These are phyloP conservation scores for Pyrochroa serraticornis DNA, from an alignment of 2,888 invertebrate species.

Conservation along the genomic window DNA sequence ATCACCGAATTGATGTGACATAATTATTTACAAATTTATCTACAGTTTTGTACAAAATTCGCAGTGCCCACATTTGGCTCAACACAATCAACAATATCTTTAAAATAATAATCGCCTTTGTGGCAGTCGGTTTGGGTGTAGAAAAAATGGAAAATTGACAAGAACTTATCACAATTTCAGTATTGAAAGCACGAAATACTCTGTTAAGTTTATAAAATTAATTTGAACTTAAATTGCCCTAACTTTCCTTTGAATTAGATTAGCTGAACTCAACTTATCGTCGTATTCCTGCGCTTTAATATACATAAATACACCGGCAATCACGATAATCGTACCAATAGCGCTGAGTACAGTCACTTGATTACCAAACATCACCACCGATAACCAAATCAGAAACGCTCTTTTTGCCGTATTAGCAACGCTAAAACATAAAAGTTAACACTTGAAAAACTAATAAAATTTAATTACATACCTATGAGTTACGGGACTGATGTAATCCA, in stretches of 20 bases:
- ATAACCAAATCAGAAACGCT: conserved; percentile 79
- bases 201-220: no score
- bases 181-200: conserved; percentile 1
- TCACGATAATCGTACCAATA: conserved; percentile 72
- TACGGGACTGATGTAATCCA: conserved; percentile 81
- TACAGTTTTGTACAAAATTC: not conserved
- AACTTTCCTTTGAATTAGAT: conserved; percentile 54
- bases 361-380: conserved; percentile 76
- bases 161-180: conserved; percentile 22
- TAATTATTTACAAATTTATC: conserved; percentile 6
- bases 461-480: conserved; percentile 68
- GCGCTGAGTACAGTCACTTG: conserved; percentile 75
- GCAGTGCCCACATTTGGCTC: not conserved
- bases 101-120: conserved; percentile 2
- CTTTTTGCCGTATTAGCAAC: conserved; percentile 81
- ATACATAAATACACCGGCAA: conserved; percentile 75
- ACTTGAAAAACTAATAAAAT: conserved; percentile 13
- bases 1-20: conserved; percentile 1
- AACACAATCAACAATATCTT: not conserved
- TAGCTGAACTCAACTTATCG: conserved; percentile 51
- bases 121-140: not conserved
- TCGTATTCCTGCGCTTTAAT: conserved; percentile 73
- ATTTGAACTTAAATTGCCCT: conserved; percentile 51
- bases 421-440: conserved; percentile 58
- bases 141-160: conserved; percentile 21